Base-by-base conservation (phyloP, 2,113 vertebrate species). In the Ailurus styani region DNA sequence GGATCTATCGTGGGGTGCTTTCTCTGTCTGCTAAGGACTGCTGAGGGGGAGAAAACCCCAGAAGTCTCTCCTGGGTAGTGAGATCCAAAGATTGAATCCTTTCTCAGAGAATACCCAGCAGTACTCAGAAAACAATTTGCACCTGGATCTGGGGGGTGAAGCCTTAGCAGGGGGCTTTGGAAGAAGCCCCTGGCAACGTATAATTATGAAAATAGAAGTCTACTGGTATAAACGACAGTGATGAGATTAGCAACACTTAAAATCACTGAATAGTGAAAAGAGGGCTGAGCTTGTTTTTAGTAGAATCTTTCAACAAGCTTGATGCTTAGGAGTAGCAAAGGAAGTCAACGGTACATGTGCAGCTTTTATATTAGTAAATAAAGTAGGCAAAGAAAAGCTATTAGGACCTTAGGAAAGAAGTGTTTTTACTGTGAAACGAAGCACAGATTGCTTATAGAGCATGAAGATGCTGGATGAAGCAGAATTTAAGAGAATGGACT, bases 131-230 rank as follows among this genome's bases (percentile, higher is more conserved):
- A 92, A 62, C 18, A 87, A 13, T 83, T 45, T 42, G 57, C 5
- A 9, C n/a, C n/a, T 54, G 17, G 27, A 4, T 82, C 87, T 83
- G 4, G 17, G 50, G 50, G 55, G 55, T 87, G 70, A 55, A 83
- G 64, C 15, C 47, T 57, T 73, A 42, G 57, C 50, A 94, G 23
- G 40, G 47, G 15, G 14, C 27, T 77, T 64, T 86, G 55, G 47
- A 60, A 91, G 93, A 95, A 89, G 73, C 83, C 72, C 11, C 4
- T 45, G 73, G 57, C 83, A 93, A 72, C 90, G 64, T 85, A 9
- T 90, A 96, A 93, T 95, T 86, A 95, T 82, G 55, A 96, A 93
- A 92, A 87, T 68, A 85, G 20, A 97, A 82, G 42, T 45, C 81
- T 93, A 47, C 45, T 64, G 42, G 21, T 82, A 50, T 75, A 68